A percentile compares a stretch with the other conserved stretches of the same genome.
Conservation (phyloP, 2,797 vertebrate genomes). For the Hirundo rustica region DNA sequence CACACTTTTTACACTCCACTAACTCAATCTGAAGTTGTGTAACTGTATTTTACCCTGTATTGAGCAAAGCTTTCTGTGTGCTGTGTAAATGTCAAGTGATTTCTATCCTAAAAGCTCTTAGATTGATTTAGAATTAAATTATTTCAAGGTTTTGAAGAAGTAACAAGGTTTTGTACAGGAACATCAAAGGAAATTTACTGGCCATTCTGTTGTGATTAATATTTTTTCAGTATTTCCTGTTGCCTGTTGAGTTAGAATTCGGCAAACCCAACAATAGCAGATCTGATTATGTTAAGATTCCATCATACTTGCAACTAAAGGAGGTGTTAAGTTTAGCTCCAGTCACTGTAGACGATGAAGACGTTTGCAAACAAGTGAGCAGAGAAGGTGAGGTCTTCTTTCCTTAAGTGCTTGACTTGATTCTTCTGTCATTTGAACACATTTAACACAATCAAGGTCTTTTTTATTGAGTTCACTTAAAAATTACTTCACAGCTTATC, state of each 20-base stretch:
- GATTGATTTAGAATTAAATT: background rate
- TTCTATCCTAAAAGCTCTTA: background rate
- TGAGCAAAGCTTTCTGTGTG: background rate
- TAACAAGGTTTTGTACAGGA: background rate
- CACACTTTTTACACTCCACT: background rate
- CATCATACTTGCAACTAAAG: slow-evolving; percentile 57
- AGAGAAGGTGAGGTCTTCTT: slow-evolving; percentile 72
- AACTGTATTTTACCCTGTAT: background rate
- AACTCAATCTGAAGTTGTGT: background rate
- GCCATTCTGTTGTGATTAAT: background rate
- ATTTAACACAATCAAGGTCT: background rate
- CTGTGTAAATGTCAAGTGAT: background rate
- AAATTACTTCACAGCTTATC: background rate
- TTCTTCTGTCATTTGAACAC: background rate
- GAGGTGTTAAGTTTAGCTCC: slow-evolving; percentile 65
- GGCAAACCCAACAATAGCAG: background rate
- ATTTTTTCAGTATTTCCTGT: slow-evolving; percentile 77
- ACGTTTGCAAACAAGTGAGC: slow-evolving; percentile 65
- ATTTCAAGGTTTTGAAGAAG: background rate
- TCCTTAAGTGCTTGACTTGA: background rate
- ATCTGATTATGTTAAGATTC: background rate
- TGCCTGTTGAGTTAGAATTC: slow-evolving; percentile 72
- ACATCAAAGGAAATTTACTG: background rate
- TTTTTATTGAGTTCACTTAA: background rate
- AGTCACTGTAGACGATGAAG: slow-evolving; percentile 69